Base-by-base conservation (phyloP, 2,113 vertebrate species). In the Macquaria australasica region DNA sequence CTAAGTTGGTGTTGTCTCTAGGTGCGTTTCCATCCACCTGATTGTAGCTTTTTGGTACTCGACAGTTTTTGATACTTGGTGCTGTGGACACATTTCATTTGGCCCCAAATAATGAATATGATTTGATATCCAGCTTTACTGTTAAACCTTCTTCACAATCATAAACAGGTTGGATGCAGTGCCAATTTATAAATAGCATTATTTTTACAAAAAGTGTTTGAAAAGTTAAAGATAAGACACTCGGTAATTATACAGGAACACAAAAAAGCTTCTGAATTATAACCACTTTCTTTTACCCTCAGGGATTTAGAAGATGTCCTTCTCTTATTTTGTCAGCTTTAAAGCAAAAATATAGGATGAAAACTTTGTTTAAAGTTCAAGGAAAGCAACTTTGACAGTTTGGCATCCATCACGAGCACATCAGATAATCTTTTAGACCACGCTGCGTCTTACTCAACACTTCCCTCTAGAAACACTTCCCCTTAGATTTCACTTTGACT, bases 401-500 rank as follows among this genome's bases (percentile, higher is more conserved):
- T 73, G 68, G 48, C 74, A 67, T 84, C 73, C 34, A 18, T 73
- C 78, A 74, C 48, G 14, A 64, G 73, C 20, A 16, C 66, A 28
- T 60, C 73, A 67, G 84, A 79, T 83, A 62, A 77, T 85, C 73
- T 59, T 25, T 77, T 4, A n/a, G n/a, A 59, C 50, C 73, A 14
- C 18, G 14, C 58, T 43, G 72, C 23, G 2, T 31, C 73, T 82
- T 43, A 76, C 66, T 66, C 68, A 72, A 82, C 67, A 50, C 70
- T 55, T 59, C 62, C 82, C 80, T 48, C 55, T 14, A 34, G 71
- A 84, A 81, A 82, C 74, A 31, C 72, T 66, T 84, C 82, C 82
- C 28, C 34, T 89, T 34, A 75, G 71, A 77, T 72, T 69, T 81
- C 77, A 62, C 72, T 81, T 66, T 76, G 79, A 85, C 69, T 81